Conservation (phyloP, 2,797 vertebrate species). For the Mareca penelope region DNA sequence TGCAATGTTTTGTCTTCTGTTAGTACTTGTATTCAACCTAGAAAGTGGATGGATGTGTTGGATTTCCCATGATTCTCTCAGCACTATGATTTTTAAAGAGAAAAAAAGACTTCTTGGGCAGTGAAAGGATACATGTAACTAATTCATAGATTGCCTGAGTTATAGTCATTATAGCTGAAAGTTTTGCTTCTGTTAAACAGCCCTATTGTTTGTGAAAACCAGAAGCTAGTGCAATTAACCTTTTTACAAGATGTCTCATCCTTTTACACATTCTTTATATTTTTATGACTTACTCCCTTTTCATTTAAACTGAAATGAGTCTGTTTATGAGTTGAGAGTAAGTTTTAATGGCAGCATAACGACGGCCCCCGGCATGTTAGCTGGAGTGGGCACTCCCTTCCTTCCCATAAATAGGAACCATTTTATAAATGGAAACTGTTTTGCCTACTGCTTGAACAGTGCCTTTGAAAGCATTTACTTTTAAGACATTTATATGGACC, state of each 20-base stretch:
- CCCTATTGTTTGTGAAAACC: not conserved
- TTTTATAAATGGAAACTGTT: conserved; percentile 35
- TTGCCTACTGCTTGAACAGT: conserved; percentile 10
- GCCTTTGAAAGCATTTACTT: conserved; percentile 13
- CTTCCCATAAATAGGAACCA: conserved; percentile 18
- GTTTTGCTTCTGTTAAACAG: not conserved
- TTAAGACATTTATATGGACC: not conserved
- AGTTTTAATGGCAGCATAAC: not conserved
- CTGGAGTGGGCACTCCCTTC: not conserved
- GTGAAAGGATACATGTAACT: not conserved
- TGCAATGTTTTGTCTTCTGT: not conserved
- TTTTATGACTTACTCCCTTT: not conserved
- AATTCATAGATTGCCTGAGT: not conserved
- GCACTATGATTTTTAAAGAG: too few relatives aligned
- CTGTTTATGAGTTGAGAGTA: conserved; percentile 23
- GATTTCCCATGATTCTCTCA: not conserved
- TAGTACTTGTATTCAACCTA: not conserved
- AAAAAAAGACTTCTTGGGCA: not conserved
- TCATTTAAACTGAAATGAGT: conserved; percentile 33
- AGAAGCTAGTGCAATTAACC: not conserved
- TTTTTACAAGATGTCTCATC: not conserved
- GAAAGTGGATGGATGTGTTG: not conserved
- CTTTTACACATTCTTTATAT: not conserved
- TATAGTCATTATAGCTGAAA: not conserved
- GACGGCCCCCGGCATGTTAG: not conserved